Evolutionary conservation across 2,113 vertebrate species (phyloP), one percentile per base, ranked within the genome.

Genomic region (Rhinichthys klamathensis): DNA sequence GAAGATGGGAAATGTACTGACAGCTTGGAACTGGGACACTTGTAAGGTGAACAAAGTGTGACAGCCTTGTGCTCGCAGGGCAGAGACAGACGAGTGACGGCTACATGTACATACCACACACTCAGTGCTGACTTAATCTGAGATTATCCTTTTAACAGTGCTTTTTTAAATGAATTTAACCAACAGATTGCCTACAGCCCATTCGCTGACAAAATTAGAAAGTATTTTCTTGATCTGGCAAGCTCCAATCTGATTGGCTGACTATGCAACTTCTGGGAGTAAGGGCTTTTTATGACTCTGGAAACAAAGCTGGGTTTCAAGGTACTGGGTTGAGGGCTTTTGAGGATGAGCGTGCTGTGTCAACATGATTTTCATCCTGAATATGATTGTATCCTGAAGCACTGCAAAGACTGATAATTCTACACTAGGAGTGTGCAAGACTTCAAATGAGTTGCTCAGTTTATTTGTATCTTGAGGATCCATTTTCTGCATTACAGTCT

Each of bases 401-500:
- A 56, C 11, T n/a, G 27, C 41, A 35, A 16, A 32, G 12, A 35
- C 25, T 49, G 7, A 38, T 25, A 23, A 58, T 21, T 54, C 21
- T 84, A 9, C 63, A 10, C 15, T 23, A 16, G 58, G 8, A 16
- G 41, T 6, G 60, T 67, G 12, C 2, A 13, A 78, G 83, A 16
- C 74, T 38, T 65, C 9, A 38, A 30, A 12, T 67, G 11, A 84
- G 44, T 77, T 6, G 73, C n/a, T 11, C 3, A 27, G 61, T 60
- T 85, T 61, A 38, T 69, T 79, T 54, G 54, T 79, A 2, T 38
- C 58, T 30, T 23, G 15, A 58, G 35, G n/a, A 25, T 72, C 25
- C 63, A 85, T 72, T 85, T 85, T 63, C 63, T 60, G 61, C 63
- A 58, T 85, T 85, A 63, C 63, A 70, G 63, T 79, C 32, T 79